Base-by-base conservation (phyloP, 1,140 invertebrate genomes). In the Leptoteleia sp. region DNA sequence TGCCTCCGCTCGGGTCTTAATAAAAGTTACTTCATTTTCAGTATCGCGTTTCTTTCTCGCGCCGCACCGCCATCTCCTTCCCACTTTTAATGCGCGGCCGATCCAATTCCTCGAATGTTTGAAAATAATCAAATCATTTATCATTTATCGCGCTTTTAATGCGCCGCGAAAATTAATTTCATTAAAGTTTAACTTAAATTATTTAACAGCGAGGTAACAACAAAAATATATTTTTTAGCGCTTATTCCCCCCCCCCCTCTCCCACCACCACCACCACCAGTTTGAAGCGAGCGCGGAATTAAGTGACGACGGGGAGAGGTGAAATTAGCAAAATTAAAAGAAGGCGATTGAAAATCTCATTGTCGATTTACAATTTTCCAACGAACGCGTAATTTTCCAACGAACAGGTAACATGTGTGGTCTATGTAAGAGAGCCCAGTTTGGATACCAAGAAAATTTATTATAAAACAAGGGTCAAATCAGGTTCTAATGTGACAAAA, bases 1-100 rank as follows among this genome's bases (percentile, higher is more conserved):
- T n/a, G 27, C 59, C 47, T 61, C 37, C 42, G 42, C 31, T 65
- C 65, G 19, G n/a, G 8, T 65, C 52, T 71, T 54, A 71, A 67
- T 48, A 52, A 72, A 67, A 62, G 45, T 68, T 64, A 62, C 71
- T 65, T 65, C 47, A 67, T 81, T 73, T 79, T 48, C 38, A 22
- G 27, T 19, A 40, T 64, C 59, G 13, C 9, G 15, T 40, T 50
- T 59, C 52, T 33, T 47, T 47, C 37, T 29, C n/a, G 31, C 43
- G 33, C 12, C 33, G 11, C 1, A 13, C 16, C 1, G 19, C 8
- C 3, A 0, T 37, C 25, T 22, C 22, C 1, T 17, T 13, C 5
- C 22, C 13, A 6, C 33, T 38, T 47, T 37, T 65, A 31, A 37
- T 45, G 45, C 35, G n/a, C 55, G n/a, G 3, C 15, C 9, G 4